phyloP scores from a whole-genome alignment of 2,888 invertebrate genomes.

The Hirudinaria manillensis region DNA sequence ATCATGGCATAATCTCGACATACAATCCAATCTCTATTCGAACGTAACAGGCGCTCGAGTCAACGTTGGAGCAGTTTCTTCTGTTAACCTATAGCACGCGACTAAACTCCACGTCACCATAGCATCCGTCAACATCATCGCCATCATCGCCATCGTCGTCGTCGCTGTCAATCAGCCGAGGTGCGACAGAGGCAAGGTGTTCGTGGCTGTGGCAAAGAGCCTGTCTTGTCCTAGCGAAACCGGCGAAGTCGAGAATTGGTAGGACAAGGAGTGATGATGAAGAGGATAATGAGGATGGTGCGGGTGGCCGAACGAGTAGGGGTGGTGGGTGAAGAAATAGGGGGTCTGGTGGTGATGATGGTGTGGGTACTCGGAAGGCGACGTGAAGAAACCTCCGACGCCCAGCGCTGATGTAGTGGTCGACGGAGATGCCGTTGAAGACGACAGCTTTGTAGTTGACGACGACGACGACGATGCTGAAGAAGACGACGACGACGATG shows the following conservation, averaged over 20 bases:
- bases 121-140: too few relatives aligned
- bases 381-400: conserved; percentile 5
- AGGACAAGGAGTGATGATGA: background rate
- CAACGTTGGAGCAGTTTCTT: too few relatives aligned
- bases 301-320: conserved; percentile 17
- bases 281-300: background rate
- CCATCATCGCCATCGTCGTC: too few relatives aligned
- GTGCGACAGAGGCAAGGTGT: conserved; percentile 22
- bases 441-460: background rate
- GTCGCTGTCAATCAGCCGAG: conserved; percentile 8
- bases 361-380: background rate
- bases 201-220: background rate
- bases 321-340: background rate
- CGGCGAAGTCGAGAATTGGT: background rate
- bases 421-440: background rate
- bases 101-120: too few relatives aligned
- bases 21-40: too few relatives aligned
- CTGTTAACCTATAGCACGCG: too few relatives aligned
- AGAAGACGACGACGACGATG: too few relatives aligned
- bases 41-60: too few relatives aligned
- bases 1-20: too few relatives aligned
- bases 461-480: background rate
- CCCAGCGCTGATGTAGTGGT: background rate
- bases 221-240: background rate
- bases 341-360: background rate